Base-by-base conservation (phyloP, 2,113 vertebrate species). In the Rhinoptilus africanus region DNA sequence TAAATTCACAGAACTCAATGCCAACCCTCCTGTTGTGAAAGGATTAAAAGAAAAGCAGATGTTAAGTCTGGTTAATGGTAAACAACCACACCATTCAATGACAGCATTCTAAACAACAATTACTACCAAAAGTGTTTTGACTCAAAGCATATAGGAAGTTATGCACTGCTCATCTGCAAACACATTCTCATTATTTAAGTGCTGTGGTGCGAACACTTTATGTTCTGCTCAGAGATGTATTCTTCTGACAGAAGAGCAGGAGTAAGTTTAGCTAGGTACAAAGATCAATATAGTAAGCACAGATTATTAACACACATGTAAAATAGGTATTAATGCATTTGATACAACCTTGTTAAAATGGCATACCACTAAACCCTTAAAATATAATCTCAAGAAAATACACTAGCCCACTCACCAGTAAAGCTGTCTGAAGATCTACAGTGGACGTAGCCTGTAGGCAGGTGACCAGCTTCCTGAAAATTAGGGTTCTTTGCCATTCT, bases 401-500 rank as follows among this genome's bases (percentile, higher is more conserved):
- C 12, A 16, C 5, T 0, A 4, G 63, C 18, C 4, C 11, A 51
- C 96, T 96, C 54, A 97, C 96, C 96, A 54, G 72, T 8, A 87
- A 95, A 96, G 79, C 21, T 93, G 60, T 96, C 93, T 84, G 96
- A 76, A 86, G 96, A 84, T 21, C 82, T 85, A 39, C 92, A 93
- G 60, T 93, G 96, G 23, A 76, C 0, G 6, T 84, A 96, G 85
- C 95, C 68, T 4, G 79, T 32, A 66, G 96, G 68, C 41, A 94
- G 92, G 47, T 81, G 88, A n/a, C 92, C 79, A 4, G 10, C 95
- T 72, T 97, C 93, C 5, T 96, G 96, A 87, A 97, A 97, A 80
- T 93, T 96, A 88, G 96, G 96, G 59, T 96, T 97, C 88, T 97
- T 97, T 1, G 96, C 96, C 96, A 97, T 97, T 74, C 47, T 95